A percentile compares a stretch with the other conserved stretches of the same genome.
Evolutionary conservation across 2,113 vertebrate genomes (phyloP).

Genomic region (Cyprinodon tularosa): DNA sequence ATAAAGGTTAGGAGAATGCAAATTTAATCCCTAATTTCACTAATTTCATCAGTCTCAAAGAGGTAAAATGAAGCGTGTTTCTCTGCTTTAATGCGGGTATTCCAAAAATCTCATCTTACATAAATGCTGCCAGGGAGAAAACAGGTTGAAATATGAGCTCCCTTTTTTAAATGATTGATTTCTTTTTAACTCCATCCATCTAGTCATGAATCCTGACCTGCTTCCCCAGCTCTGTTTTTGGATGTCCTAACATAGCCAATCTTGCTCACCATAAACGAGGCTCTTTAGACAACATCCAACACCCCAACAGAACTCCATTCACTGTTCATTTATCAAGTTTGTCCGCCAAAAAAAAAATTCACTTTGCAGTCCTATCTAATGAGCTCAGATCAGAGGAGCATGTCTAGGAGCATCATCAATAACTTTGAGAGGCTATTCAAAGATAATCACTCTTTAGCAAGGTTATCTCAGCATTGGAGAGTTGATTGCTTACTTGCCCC

Average conservation of each 20-base stretch:
- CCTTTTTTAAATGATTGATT: background rate
- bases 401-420: slow-evolving; percentile 54
- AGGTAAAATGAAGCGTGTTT: background rate
- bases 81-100: background rate
- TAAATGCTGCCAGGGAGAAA: too few relatives aligned
- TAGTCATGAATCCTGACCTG: too few relatives aligned
- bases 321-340: slow-evolving; percentile 54
- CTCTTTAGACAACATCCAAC: slow-evolving; percentile 50
- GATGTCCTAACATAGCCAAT: slow-evolving; percentile 46
- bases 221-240: slow-evolving; percentile 13
- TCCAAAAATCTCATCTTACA: background rate
- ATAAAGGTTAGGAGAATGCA: background rate
- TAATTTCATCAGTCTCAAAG: background rate
- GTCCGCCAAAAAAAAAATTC: slow-evolving; percentile 25
- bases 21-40: background rate
- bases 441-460: slow-evolving; percentile 47
- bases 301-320: slow-evolving; percentile 26
- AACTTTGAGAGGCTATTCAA: slow-evolving; percentile 32
- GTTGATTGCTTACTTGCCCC: slow-evolving; percentile 27
- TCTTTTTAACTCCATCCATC: background rate
- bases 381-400: slow-evolving; percentile 42
- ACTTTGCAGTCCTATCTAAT: slow-evolving; percentile 54
- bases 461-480: slow-evolving; percentile 33
- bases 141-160: too few relatives aligned
- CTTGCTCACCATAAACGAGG: slow-evolving; percentile 46